Conservation (phyloP, 2,797 vertebrate species). For the Glyptemys insculpta region DNA sequence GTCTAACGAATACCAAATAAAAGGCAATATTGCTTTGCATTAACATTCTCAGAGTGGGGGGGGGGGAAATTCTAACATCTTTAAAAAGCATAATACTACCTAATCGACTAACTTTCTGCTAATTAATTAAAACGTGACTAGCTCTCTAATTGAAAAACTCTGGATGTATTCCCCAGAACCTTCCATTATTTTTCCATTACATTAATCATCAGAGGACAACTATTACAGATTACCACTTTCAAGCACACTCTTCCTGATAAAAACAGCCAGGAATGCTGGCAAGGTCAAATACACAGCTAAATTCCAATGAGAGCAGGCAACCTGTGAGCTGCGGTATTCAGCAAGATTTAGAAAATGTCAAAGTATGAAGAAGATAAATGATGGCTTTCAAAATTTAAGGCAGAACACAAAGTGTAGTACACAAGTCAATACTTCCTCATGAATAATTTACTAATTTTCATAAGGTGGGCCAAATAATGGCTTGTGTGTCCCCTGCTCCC, state of each 20-base stretch:
- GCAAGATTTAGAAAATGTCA: slow-evolving; percentile 45
- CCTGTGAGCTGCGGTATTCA: neutral
- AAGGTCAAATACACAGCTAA: slow-evolving; percentile 59
- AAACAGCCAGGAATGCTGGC: slow-evolving; percentile 19
- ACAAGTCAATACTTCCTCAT: slow-evolving; percentile 53
- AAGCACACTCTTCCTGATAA: slow-evolving; percentile 29
- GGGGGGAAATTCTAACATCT: neutral
- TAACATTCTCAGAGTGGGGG: neutral
- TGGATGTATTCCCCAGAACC: slow-evolving; percentile 29
- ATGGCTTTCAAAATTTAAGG: slow-evolving; percentile 50
- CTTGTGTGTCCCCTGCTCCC: neutral
- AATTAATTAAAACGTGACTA: slow-evolving; percentile 58
- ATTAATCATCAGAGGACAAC: slow-evolving; percentile 54
- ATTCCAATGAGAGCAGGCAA: slow-evolving; percentile 18
- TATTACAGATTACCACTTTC: slow-evolving; percentile 47
- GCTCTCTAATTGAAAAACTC: slow-evolving; percentile 52
- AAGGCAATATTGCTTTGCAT: neutral
- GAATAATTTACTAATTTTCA: slow-evolving; percentile 43
- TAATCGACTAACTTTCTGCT: slow-evolving; percentile 20
- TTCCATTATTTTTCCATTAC: slow-evolving; percentile 25
- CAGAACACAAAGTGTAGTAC: slow-evolving; percentile 43
- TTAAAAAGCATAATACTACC: slow-evolving; percentile 14
- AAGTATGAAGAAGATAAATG: slow-evolving; percentile 54
- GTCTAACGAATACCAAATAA: neutral
- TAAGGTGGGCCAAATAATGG: neutral